Percentiles rank a stretch among this genome's conserved stretches.
These are phyloP conservation scores for Dicaeum eximium DNA, from an alignment of 2,113 vertebrate species.

Conservation along the genomic window DNA sequence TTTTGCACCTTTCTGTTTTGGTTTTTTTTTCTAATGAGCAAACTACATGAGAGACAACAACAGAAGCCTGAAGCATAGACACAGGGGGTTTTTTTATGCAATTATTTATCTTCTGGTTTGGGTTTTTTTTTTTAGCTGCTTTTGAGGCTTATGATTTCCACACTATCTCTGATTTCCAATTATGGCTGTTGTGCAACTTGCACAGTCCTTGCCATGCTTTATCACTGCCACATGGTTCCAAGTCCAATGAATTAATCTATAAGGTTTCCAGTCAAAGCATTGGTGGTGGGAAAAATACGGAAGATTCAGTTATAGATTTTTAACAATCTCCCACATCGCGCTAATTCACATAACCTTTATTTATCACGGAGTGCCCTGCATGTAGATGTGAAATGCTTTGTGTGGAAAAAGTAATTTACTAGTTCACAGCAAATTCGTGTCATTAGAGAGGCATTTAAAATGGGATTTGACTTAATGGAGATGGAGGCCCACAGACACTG, in stretches of 20 bases:
- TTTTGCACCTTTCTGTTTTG: neutral
- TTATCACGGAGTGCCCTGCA: neutral
- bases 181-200: neutral
- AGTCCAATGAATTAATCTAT: neutral
- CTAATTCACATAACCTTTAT: constrained; percentile 21
- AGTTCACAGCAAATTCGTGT: neutral
- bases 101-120: neutral
- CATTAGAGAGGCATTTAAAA: constrained; percentile 31
- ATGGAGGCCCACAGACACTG: neutral
- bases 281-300: neutral
- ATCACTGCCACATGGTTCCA: neutral
- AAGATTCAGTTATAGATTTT: neutral
- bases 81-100: neutral
- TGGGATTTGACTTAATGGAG: constrained; percentile 27
- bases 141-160: neutral
- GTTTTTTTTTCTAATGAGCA: neutral
- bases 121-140: neutral
- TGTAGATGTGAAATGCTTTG: neutral
- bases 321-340: neutral
- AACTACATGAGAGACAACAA: neutral
- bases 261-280: neutral
- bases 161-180: neutral
- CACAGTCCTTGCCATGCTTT: neutral
- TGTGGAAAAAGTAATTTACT: neutral
- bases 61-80: neutral